phyloP scores from a whole-genome alignment of 2,113 vertebrate genomes.

The Rhadina sibilatrix region DNA sequence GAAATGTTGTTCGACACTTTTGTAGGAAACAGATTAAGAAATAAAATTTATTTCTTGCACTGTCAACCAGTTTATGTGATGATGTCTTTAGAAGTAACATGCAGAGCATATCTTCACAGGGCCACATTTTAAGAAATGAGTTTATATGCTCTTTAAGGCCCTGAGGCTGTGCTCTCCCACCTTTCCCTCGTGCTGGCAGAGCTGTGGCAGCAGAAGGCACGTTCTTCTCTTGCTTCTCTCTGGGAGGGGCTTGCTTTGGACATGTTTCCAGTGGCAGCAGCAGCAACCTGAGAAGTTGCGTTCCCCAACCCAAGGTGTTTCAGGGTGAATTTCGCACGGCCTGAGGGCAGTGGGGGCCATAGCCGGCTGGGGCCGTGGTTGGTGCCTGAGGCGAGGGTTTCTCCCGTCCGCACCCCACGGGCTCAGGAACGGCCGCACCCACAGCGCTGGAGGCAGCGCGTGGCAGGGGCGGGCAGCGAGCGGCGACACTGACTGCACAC shows the following conservation, averaged over 20 bases:
- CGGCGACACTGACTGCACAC: background rate
- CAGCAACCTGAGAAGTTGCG: background rate
- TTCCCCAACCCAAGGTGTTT: rapidly evolving
- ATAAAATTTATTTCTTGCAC: background rate
- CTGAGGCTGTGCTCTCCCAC: background rate
- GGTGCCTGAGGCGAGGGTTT: rapidly evolving
- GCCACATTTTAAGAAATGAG: background rate
- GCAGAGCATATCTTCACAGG: background rate
- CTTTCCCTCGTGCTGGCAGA: background rate
- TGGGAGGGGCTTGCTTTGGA: rapidly evolving
- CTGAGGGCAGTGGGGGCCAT: background rate
- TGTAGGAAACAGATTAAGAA: background rate
- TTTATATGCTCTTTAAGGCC: background rate
- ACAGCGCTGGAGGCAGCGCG: rapidly evolving
- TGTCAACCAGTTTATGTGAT: background rate
- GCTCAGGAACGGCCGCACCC: background rate
- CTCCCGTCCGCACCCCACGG: rapidly evolving
- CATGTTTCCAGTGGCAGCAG: rapidly evolving
- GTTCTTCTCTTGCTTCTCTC: too few species aligned
- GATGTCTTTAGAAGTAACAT: background rate
- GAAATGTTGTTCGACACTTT: background rate
- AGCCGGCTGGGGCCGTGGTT: rapidly evolving
- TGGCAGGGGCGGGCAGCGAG: background rate
- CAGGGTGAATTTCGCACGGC: background rate
- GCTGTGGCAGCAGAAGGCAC: background rate